These are phyloP conservation scores for Ondatra zibethicus DNA, from an alignment of 2,113 vertebrate species.

Conservation along the genomic window DNA sequence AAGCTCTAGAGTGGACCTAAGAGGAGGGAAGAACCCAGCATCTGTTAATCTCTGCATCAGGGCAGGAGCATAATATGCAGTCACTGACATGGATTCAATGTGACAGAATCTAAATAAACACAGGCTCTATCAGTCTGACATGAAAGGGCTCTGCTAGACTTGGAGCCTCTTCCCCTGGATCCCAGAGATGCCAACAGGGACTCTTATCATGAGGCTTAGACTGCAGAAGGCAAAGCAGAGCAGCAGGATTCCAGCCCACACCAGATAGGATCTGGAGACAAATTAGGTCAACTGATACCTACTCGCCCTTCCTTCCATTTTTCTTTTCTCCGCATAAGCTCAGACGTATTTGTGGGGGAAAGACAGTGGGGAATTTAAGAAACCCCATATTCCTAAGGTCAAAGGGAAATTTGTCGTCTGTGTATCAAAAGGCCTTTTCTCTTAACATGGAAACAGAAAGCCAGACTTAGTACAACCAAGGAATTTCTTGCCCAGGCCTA, in stretches of 20 bases:
- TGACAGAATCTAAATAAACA: slow-evolving; percentile 63
- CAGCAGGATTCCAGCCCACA: not conserved
- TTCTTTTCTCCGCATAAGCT: not conserved
- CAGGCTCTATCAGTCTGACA: slow-evolving; percentile 46
- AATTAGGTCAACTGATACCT: not conserved
- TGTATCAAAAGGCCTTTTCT: not conserved
- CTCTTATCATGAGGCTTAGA: slow-evolving; percentile 58
- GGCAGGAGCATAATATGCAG: not conserved
- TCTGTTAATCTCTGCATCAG: not conserved
- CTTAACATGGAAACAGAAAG: not conserved
- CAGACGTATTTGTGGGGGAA: not conserved
- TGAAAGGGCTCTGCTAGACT: slow-evolving; percentile 52
- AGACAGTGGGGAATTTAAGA: not conserved
- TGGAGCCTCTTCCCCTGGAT: slow-evolving; percentile 43
- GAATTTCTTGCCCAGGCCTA: not conserved
- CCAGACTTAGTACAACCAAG: not conserved
- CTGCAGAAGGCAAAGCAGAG: slow-evolving; percentile 51
- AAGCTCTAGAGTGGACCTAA: not conserved
- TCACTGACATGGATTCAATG: slow-evolving; percentile 22
- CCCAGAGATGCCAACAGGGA: not conserved
- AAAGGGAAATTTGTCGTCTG: not conserved
- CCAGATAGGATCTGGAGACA: slow-evolving; percentile 54
- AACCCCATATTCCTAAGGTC: slow-evolving; percentile 23
- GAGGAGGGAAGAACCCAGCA: not conserved
- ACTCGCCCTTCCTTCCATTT: not conserved